Conservation (phyloP, 2,797 vertebrate genomes). For the Menidia menidia region DNA sequence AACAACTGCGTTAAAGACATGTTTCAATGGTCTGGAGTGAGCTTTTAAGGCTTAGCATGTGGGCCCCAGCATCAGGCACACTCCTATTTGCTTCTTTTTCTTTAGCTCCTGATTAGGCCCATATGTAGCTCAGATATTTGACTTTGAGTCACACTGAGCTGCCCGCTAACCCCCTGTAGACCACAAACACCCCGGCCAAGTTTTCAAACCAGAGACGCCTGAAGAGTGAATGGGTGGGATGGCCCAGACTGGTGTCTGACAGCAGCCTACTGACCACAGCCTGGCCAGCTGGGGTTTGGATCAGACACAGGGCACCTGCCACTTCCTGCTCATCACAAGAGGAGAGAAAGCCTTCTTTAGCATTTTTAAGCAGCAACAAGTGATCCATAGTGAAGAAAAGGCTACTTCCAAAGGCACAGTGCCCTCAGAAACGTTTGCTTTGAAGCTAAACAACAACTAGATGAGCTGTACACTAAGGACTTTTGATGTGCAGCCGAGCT, state of each 20-base stretch:
- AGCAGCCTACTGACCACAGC: neutral
- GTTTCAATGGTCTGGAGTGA: neutral
- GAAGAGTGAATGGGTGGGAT: neutral
- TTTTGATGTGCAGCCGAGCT: too few relatives aligned
- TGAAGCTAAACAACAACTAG: too few relatives aligned
- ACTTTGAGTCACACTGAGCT: constrained; percentile 49
- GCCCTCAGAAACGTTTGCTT: too few relatives aligned
- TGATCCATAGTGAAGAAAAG: too few relatives aligned
- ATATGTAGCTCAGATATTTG: constrained; percentile 67
- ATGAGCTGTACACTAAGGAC: too few relatives aligned
- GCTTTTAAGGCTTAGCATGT: neutral
- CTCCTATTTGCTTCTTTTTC: constrained; percentile 23
- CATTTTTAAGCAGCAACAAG: too few relatives aligned
- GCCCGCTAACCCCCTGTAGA: constrained; percentile 35
- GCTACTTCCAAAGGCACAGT: too few relatives aligned
- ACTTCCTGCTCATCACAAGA: too few relatives aligned
- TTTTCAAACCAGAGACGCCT: constrained; percentile 57
- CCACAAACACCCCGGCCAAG: constrained; percentile 24
- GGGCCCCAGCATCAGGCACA: neutral
- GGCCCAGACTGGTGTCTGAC: neutral
- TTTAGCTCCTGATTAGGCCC: constrained; percentile 49
- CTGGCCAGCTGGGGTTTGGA: too few relatives aligned
- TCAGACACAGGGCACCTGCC: neutral
- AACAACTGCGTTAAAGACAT: neutral
- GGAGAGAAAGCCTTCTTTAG: too few relatives aligned